Conservation (phyloP, 2,113 vertebrate genomes). For the Crotalus helleri region DNA sequence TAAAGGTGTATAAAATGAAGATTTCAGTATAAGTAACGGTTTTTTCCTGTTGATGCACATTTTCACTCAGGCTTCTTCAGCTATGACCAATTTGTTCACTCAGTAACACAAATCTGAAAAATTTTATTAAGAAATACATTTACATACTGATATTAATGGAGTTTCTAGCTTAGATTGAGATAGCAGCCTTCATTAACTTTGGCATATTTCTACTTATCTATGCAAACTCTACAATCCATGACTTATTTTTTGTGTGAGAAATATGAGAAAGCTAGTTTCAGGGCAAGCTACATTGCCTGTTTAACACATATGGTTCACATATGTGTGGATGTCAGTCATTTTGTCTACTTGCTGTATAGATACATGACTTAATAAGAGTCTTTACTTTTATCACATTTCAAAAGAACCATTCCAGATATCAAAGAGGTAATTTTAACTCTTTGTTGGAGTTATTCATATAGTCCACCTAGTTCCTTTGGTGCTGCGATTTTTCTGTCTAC, state of each 20-base stretch:
- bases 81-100: neutral
- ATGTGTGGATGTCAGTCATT: constrained; percentile 13
- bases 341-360: neutral
- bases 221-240: neutral
- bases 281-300: constrained; percentile 9
- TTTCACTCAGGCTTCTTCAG: constrained; percentile 9
- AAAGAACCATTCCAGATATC: neutral
- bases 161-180: neutral
- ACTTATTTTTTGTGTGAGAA: constrained; percentile 9
- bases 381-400: neutral
- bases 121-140: neutral
- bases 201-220: neutral
- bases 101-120: neutral
- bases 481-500: neutral
- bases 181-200: neutral
- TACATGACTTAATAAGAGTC: neutral
- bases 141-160: neutral
- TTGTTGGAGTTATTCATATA: neutral
- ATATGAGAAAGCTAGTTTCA: neutral
- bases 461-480: neutral
- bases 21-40: neutral
- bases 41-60: constrained; percentile 12
- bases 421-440: neutral
- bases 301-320: constrained; percentile 20
- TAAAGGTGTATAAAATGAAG: constrained; percentile 15